Evolutionary conservation across 2,113 vertebrate species (phyloP).

Genomic region (Rana temporaria): DNA sequence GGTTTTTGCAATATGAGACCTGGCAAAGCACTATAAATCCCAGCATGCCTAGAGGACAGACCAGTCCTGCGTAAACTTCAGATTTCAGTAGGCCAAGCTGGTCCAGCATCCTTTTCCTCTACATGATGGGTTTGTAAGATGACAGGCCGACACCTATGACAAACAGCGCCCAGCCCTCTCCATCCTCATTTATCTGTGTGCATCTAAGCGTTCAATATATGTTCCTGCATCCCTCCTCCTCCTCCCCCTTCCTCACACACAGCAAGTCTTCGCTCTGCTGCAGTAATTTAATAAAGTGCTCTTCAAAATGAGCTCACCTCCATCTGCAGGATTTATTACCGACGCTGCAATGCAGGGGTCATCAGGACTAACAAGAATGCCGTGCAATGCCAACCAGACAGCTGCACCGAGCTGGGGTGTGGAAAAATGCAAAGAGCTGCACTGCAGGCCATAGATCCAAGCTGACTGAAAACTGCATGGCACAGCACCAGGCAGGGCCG

Average conservation of each 20-base stretch:
- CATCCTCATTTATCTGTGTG: conserved; percentile 32
- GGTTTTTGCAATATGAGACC: too few species aligned
- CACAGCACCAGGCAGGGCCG: background rate
- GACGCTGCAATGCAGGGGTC: conserved; percentile 48
- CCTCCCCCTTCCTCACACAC: background rate
- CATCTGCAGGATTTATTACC: conserved; percentile 27
- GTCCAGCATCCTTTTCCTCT: too few species aligned
- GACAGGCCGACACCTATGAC: background rate
- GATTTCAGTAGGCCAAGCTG: too few species aligned
- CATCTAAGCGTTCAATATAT: conserved; percentile 5
- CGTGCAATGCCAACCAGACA: background rate
- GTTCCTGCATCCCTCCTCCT: background rate
- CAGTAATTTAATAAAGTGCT: conserved; percentile 55
- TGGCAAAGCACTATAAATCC: too few species aligned
- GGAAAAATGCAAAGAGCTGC: background rate
- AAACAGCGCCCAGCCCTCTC: background rate
- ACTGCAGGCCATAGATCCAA: background rate
- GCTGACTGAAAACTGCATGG: background rate
- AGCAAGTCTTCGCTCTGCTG: conserved; percentile 6
- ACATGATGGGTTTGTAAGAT: background rate
- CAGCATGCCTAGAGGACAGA: too few species aligned
- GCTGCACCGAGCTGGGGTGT: background rate
- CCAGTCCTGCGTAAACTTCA: too few species aligned
- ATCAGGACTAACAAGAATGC: background rate
- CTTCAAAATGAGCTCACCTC: conserved; percentile 51